Conservation (phyloP, 2,113 vertebrate species). For the Stomatorhinus ivindoensis region DNA sequence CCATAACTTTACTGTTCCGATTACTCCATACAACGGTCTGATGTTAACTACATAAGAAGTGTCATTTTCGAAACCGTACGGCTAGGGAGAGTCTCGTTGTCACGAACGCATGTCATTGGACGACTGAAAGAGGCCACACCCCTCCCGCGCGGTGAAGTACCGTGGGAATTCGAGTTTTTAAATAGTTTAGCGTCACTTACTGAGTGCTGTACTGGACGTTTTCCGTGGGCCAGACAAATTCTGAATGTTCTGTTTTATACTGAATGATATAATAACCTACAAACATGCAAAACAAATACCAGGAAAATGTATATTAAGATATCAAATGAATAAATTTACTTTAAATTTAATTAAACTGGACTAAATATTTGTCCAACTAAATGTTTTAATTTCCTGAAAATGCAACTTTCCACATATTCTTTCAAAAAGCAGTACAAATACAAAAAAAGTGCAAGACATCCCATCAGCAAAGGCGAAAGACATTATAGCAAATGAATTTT, state of each 20-base stretch:
- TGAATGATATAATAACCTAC: not conserved
- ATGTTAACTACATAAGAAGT: constrained; percentile 1
- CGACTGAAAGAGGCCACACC: constrained; percentile 14
- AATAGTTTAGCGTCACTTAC: not conserved
- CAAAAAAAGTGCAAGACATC: not conserved
- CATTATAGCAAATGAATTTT: not conserved
- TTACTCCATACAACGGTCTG: constrained; percentile 32
- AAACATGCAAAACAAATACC: not conserved
- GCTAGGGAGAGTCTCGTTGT: constrained; percentile 4
- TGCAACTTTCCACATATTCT: not conserved
- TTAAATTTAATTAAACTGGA: too few relatives aligned
- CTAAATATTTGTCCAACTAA: not conserved
- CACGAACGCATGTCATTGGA: constrained; percentile 26
- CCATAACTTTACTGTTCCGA: constrained; percentile 40
- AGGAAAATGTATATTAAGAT: not conserved
- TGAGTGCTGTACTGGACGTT: not conserved
- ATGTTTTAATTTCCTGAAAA: not conserved
- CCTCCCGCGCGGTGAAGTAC: not conserved
- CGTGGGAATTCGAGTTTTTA: constrained; percentile 34
- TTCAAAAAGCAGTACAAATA: not conserved
- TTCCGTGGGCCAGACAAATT: not conserved
- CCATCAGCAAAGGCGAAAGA: not conserved
- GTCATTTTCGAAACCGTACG: constrained; percentile 34
- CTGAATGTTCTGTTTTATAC: not conserved
- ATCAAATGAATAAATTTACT: not conserved